Evolutionary conservation across 1,140 invertebrate species (phyloP), one percentile per base, ranked within the genome.

Genomic region (Neuroterus valhalla): DNA sequence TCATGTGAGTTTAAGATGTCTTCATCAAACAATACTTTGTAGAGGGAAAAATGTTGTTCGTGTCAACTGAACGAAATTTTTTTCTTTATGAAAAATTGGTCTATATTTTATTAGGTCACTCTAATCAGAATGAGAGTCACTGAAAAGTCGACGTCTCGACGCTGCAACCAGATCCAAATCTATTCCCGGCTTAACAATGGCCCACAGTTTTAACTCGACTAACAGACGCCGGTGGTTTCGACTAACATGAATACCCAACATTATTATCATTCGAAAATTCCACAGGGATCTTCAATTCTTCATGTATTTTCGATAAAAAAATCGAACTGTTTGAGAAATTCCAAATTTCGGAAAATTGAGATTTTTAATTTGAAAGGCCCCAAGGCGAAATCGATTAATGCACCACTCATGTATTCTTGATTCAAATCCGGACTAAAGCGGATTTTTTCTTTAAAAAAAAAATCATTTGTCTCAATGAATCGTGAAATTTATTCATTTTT

Each of bases 101-200:
- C 5, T 8, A n/a, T 1, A 6, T 66, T 43, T 44, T 74, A 46
- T 46, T 66, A 23, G 23, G 15, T 66, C 66, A 43, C 44, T 26
- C 38, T 26, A 23, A 50, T 70, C 44, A 70, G 55, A 26, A 31
- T 76, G 71, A 75, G 77, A 77, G 77, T 67, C 73, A 14, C 76
- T 74, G 76, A 46, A 31, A 70, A 76, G 66, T 74, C 66, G 62
- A 78, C 72, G 74, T 76, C 69, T 77, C 78, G 75, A 68, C 71
- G 73, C 50, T 72, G 74, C 77, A 77, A 69, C 74, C 79, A 84
- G 80, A 85, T 84, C 75, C 74, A 67, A 86, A 87, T 88, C 82
- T 88, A 87, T 88, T 88, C 79, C 78, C 67, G 77, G 82, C 81
- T 81, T 75, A 86, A 88, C 86, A 88, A 88, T 88, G 82, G 83